These are phyloP conservation scores for Drosophila formosana DNA, from an alignment of 2,888 invertebrate species.

Conservation along the genomic window DNA sequence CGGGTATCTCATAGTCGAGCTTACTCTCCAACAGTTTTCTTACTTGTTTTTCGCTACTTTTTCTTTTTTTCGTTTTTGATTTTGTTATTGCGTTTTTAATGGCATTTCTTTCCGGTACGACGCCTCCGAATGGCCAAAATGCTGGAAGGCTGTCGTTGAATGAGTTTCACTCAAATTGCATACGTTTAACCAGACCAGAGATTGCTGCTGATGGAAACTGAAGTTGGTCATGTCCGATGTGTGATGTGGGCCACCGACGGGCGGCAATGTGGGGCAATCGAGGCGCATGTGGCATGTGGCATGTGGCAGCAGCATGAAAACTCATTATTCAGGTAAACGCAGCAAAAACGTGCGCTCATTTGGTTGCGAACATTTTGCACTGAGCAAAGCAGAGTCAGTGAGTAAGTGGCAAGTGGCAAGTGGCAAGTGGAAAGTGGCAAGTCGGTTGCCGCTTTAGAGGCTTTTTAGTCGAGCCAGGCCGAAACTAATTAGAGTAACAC, in stretches of 20 bases:
- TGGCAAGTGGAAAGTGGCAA: slow-evolving; percentile 24
- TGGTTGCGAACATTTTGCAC: slow-evolving; percentile 55
- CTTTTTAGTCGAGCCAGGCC: slow-evolving; percentile 18
- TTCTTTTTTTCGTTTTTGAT: slow-evolving; percentile 30
- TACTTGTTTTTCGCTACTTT: neutral
- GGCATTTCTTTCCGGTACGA: slow-evolving; percentile 78
- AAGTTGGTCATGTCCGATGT: slow-evolving; percentile 16
- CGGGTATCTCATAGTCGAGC: neutral
- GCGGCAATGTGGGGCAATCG: neutral
- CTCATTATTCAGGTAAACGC: slow-evolving; percentile 78
- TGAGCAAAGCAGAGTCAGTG: slow-evolving; percentile 3
- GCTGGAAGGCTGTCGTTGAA: slow-evolving; percentile 62
- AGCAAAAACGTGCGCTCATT: slow-evolving; percentile 66
- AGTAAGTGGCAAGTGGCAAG: slow-evolving; percentile 36
- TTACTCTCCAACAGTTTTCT: neutral
- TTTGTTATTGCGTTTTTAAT: slow-evolving; percentile 75
- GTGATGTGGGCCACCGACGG: slow-evolving; percentile 18
- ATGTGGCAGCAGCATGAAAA: slow-evolving; percentile 46
- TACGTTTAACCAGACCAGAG: slow-evolving; percentile 54
- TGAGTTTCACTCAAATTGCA: slow-evolving; percentile 48
- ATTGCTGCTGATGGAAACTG: slow-evolving; percentile 36
- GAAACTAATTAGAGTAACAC: slow-evolving; percentile 65
- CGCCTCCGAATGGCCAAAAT: slow-evolving; percentile 72
- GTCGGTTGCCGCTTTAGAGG: slow-evolving; percentile 43
- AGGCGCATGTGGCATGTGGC: slow-evolving; percentile 3